Evolutionary conservation across 2,113 vertebrate species (phyloP), one percentile per base, ranked within the genome.

Genomic region (Rafetus swinhoei): DNA sequence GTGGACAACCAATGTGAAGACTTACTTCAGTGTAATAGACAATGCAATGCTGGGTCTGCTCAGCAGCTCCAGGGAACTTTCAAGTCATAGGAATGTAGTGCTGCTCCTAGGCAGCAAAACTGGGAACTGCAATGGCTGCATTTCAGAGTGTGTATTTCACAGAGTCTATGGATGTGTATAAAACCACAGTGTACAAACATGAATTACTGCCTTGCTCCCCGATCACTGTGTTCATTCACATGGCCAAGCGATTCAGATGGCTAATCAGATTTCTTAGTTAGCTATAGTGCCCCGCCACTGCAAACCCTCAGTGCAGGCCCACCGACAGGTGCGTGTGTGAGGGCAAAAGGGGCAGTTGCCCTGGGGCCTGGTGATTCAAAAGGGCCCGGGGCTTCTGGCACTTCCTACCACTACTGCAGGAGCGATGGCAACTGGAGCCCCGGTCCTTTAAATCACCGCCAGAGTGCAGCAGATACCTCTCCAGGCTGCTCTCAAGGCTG

Each of bases 161-260:
- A 45, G 62, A 93, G 52, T 9, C 0, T 0, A 22, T 7, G 60
- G 53, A 39, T 15, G 21, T 1, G 19, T 0, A 0, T 74, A 3
- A 19, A 69, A 19, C 9, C 0, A 0, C 13, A 27, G 77, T 0
- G 0, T 0, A 0, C 50, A 74, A 54, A 81, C 22, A 11, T 19
- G 69, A 86, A 65, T 56, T 2, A 0, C 5, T 52, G 56, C 29
- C 85, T 18, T 12, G 39, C 35, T 21, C 29, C 18, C 79, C 5
- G 77, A 54, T 52, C 85, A 87, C 50, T n/a, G 35, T 27, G 0
- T 0, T 0, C 0, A 77, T 25, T 82, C 88, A 21, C 53, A 53
- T 62, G 81, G 18, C 52, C 25, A 84, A 52, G 81, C 82, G 8
- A 57, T 22, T 24, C 45, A 59, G 9, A 39, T 39, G 74, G 39